Evolutionary conservation across 2,888 invertebrate genomes (phyloP).

Genomic region (Andrena dorsata): DNA sequence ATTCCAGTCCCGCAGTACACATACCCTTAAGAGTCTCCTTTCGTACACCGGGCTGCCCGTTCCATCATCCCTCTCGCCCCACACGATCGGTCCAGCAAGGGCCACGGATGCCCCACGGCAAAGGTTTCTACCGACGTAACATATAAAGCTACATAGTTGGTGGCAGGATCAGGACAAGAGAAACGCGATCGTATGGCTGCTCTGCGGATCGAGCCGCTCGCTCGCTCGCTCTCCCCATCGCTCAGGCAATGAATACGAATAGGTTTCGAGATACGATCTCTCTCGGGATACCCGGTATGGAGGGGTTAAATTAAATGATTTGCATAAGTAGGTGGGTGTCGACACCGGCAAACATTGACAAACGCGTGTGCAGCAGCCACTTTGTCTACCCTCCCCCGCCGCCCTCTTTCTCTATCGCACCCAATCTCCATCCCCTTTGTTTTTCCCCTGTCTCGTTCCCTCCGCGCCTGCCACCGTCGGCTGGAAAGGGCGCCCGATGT

Average conservation of each 20-base stretch:
- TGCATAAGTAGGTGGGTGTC: constrained; percentile 85
- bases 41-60: constrained; percentile 31
- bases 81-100: not conserved
- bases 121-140: constrained; percentile 57
- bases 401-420: constrained; percentile 7
- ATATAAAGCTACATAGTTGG: constrained; percentile 65
- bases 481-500: constrained; percentile 55
- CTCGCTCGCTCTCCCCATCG: constrained; percentile 58
- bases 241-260: constrained; percentile 85
- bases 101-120: not conserved
- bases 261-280: constrained; percentile 84
- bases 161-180: constrained; percentile 64
- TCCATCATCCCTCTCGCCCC: not conserved
- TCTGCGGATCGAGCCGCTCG: constrained; percentile 69
- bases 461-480: not conserved
- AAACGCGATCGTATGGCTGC: constrained; percentile 77
- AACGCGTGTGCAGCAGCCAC: constrained; percentile 80
- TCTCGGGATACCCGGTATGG: constrained; percentile 76
- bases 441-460: constrained; percentile 39
- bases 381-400: constrained; percentile 41
- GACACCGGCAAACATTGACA: constrained; percentile 85
- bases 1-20: no score
- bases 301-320: constrained; percentile 85
- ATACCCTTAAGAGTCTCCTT: not conserved
- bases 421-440: constrained; percentile 19